A percentile compares a stretch with the other conserved stretches of the same genome.
Conservation (phyloP, 2,797 vertebrate genomes). For the Diplodus sargus region DNA sequence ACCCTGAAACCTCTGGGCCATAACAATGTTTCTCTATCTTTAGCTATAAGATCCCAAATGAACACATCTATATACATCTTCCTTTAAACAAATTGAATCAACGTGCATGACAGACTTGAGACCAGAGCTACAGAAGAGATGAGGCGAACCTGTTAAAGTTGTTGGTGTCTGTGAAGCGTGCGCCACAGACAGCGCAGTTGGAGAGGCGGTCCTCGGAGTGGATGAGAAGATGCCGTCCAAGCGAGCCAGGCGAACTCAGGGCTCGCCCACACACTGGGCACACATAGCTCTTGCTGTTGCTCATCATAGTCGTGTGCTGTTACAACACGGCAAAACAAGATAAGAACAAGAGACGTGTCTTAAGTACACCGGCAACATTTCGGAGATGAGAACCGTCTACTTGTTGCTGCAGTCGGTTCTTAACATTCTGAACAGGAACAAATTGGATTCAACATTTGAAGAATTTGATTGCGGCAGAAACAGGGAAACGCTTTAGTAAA, state of each 20-base stretch:
- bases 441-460: neutral
- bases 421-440: neutral
- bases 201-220: constrained; percentile 97
- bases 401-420: neutral
- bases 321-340: constrained; percentile 41
- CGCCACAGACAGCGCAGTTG: constrained; percentile 97
- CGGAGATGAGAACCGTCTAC: neutral
- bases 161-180: constrained; percentile 94
- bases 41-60: neutral
- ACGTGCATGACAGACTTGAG: constrained; percentile 12
- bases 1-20: neutral
- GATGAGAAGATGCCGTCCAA: constrained; percentile 97
- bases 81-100: neutral
- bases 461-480: neutral
- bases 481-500: neutral
- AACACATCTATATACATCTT: neutral
- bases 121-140: constrained; percentile 1
- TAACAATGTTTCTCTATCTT: neutral
- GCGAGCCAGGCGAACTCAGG: constrained; percentile 95
- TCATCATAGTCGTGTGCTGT: constrained; percentile 94
- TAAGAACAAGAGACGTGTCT: neutral
- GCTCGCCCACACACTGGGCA: constrained; percentile 97
- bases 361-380: neutral
- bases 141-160: constrained; percentile 92
- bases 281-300: constrained; percentile 95